Conservation (phyloP, 2,888 invertebrate genomes). For the Polietes domitor region DNA sequence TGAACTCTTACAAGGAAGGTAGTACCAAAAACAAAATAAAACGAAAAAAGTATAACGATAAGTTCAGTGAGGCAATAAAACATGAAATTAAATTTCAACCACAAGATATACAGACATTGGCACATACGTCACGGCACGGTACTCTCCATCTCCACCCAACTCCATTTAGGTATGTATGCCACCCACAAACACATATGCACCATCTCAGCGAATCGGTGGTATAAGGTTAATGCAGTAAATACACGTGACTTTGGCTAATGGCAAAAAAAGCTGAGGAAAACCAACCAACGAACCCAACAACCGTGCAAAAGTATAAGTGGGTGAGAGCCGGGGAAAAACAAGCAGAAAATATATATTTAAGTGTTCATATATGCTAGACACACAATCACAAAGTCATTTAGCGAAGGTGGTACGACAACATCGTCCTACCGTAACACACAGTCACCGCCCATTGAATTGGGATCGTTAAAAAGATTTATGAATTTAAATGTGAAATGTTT, state of each 20-base stretch:
- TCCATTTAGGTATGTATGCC: background rate
- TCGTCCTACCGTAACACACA: background rate
- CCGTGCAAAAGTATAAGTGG: constrained; percentile 7
- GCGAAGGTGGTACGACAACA: constrained; percentile 33
- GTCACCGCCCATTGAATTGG: background rate
- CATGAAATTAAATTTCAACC: constrained; percentile 49
- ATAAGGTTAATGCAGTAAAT: constrained; percentile 57
- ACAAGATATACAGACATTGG: constrained; percentile 16
- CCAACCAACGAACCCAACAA: background rate
- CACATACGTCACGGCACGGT: too few species aligned
- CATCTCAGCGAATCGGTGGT: constrained; percentile 9
- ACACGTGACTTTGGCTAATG: constrained; percentile 53
- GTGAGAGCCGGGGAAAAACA: constrained; percentile 30
- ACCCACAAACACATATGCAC: constrained; percentile 7
- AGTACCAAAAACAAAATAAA: too few species aligned
- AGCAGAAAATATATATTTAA: constrained; percentile 38
- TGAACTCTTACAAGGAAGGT: too few species aligned
- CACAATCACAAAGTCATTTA: constrained; percentile 48
- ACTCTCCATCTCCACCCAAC: background rate
- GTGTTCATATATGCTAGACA: constrained; percentile 47
- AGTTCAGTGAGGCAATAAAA: constrained; percentile 50
- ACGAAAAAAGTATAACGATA: constrained; percentile 30
- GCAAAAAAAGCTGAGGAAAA: constrained; percentile 31
- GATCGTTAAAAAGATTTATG: too few species aligned
- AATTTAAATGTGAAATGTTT: too few species aligned